Percentiles rank a stretch among this genome's conserved stretches.
These are phyloP conservation scores for Spialia ferax DNA, from an alignment of 2,888 invertebrate genomes.

Conservation along the genomic window DNA sequence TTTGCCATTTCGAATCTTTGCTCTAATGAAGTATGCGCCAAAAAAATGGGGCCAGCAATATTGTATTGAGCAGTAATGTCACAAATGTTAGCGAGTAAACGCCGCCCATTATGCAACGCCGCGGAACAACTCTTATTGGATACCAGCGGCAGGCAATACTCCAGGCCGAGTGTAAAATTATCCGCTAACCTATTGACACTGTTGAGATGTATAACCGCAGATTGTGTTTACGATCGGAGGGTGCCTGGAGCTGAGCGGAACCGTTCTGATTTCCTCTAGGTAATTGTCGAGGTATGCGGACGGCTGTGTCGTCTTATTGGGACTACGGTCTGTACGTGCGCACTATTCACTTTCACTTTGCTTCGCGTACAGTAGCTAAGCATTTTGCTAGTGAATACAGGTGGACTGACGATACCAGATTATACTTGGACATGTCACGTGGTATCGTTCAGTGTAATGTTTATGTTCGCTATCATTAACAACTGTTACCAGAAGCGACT, in stretches of 20 bases:
- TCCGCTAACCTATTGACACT: slow-evolving; percentile 34
- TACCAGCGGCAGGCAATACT: slow-evolving; percentile 2
- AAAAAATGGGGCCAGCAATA: neutral
- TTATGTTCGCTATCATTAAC: slow-evolving; percentile 27
- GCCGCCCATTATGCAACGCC: neutral
- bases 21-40: no score
- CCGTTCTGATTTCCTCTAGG: slow-evolving; percentile 82
- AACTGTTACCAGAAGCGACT: no score
- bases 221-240: slow-evolving; percentile 43
- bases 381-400: slow-evolving; percentile 46
- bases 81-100: slow-evolving; percentile 1
- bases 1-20: no score
- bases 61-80: neutral
- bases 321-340: slow-evolving; percentile 80
- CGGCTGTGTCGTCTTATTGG: slow-evolving; percentile 78
- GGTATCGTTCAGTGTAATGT: slow-evolving; percentile 34
- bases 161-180: slow-evolving; percentile 24
- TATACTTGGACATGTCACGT: slow-evolving; percentile 44
- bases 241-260: slow-evolving; percentile 55
- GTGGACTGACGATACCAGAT: slow-evolving; percentile 40
- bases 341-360: slow-evolving; percentile 84
- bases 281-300: slow-evolving; percentile 85
- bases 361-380: slow-evolving; percentile 70
- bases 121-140: slow-evolving; percentile 3
- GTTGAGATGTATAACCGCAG: slow-evolving; percentile 53